Evolutionary conservation across 1,140 invertebrate genomes (phyloP), one percentile per base, ranked within the genome.

Genomic region (Drosophila asahinai): DNA sequence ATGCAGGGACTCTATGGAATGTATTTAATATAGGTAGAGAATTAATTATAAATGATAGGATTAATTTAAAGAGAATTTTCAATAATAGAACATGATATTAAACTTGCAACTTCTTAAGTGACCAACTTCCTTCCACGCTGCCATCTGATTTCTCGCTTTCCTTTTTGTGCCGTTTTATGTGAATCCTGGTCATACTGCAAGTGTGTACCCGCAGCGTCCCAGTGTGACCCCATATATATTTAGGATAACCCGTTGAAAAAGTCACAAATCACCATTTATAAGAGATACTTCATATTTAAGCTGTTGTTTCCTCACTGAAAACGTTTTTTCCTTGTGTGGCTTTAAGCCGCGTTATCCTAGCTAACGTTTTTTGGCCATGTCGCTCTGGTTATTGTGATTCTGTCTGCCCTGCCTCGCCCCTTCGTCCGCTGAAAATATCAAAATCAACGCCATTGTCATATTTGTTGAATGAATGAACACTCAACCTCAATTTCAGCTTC

Each of bases 381-480:
- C 61, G 65, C 64, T 64, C 27, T 38, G 33, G 67, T 68, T 65
- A 60, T 84, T 77, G 79, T 82, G 63, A 70, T 79, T 57, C 76
- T 81, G 62, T 78, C 81, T 65, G 81, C 63, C 74, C 22, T 25
- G 22, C 22, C 22, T 25, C 22, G 22, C 22, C 22, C 22, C 1
- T 25, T 3, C 22, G 22, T 25, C 22, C 22, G 66, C 51, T 58
- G 59, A 78, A 78, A 80, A 73, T 77, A 72, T 83, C 82, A 84
- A 86, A 77, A 86, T 81, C 79, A 76, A 78, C 82, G 82, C 84
- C 84, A 87, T 87, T 89, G 86, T 89, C 81, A 81, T 89, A 61
- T 73, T 73, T 73, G 71, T 42, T 73, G 66, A 73, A 81, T 78
- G 86, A 90, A 84, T 86, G 81, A 90, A 82, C 79, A 90, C 86